Evolutionary conservation across 1,140 invertebrate species (phyloP).

Genomic region (Heliconius eleuchia): DNA sequence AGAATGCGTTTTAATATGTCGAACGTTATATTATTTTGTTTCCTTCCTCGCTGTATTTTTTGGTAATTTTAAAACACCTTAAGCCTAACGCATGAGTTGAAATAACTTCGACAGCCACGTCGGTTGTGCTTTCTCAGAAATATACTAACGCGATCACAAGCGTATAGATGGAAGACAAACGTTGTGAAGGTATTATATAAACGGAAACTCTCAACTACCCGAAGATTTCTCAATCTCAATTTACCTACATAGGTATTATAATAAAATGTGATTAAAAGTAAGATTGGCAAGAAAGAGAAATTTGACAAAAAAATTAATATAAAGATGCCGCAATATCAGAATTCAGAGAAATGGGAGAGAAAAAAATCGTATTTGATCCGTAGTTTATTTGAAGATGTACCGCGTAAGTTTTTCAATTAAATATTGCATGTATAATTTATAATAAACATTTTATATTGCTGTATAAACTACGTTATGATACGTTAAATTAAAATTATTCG

Average conservation of each 20-base stretch:
- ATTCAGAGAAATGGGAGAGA: neutral
- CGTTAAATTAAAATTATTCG: too few species aligned
- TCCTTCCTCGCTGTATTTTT: too few species aligned
- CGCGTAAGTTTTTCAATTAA: neutral
- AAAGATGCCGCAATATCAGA: neutral
- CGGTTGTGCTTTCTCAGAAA: too few species aligned
- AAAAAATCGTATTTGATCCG: neutral
- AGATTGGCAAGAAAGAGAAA: too few species aligned
- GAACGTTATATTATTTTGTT: too few species aligned
- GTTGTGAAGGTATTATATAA: neutral
- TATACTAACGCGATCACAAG: too few species aligned
- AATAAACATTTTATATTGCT: neutral
- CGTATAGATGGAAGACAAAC: too few species aligned
- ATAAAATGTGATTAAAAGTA: neutral
- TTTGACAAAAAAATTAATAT: neutral
- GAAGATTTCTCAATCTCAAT: neutral
- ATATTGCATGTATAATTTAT: neutral
- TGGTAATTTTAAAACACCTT: too few species aligned
- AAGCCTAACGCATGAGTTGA: too few species aligned
- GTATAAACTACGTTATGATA: too few species aligned
- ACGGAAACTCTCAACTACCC: neutral
- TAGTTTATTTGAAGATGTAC: constrained; percentile 1
- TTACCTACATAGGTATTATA: neutral
- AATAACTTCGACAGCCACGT: too few species aligned
- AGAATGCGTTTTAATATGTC: too few species aligned